Evolutionary conservation across 2,888 invertebrate genomes (phyloP).

Genomic region (Tridacna crocea): DNA sequence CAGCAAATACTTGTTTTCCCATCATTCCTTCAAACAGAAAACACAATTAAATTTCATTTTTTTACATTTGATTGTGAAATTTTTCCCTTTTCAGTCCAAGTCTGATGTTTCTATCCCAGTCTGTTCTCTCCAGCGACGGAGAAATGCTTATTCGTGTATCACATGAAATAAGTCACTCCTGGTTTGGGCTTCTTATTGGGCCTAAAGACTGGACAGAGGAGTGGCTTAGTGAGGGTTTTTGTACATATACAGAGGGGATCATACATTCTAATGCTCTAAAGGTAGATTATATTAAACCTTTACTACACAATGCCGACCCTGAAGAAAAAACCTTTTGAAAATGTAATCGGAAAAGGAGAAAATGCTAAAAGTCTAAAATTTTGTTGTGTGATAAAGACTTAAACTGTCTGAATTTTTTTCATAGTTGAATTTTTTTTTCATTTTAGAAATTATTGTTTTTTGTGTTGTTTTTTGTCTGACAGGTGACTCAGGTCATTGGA

Average conservation of each 20-base stretch:
- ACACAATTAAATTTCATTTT: no score
- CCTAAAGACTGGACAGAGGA: slow-evolving; percentile 85
- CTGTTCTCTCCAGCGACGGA: slow-evolving; percentile 77
- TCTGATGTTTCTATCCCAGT: slow-evolving; percentile 84
- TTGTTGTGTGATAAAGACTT: no score
- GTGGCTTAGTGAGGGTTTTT: slow-evolving; percentile 85
- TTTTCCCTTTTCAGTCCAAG: slow-evolving; percentile 77
- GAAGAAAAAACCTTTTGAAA: not conserved
- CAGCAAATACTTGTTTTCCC: no score
- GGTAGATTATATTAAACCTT: slow-evolving; percentile 10
- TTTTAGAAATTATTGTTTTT: no score
- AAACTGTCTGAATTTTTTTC: no score
- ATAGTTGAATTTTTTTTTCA: no score
- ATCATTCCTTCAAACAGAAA: no score
- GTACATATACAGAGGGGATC: slow-evolving; percentile 84
- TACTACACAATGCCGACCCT: not conserved
- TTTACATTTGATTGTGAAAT: not conserved
- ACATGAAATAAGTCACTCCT: slow-evolving; percentile 84
- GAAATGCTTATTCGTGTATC: slow-evolving; percentile 80
- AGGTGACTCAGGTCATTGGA: no score
- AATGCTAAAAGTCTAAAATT: not conserved
- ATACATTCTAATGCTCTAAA: slow-evolving; percentile 77
- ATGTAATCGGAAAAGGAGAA: not conserved
- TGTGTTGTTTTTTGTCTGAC: no score
- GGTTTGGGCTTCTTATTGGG: slow-evolving; percentile 85